Evolutionary conservation across 2,797 vertebrate genomes (phyloP).

Genomic region (Cuculus canorus): DNA sequence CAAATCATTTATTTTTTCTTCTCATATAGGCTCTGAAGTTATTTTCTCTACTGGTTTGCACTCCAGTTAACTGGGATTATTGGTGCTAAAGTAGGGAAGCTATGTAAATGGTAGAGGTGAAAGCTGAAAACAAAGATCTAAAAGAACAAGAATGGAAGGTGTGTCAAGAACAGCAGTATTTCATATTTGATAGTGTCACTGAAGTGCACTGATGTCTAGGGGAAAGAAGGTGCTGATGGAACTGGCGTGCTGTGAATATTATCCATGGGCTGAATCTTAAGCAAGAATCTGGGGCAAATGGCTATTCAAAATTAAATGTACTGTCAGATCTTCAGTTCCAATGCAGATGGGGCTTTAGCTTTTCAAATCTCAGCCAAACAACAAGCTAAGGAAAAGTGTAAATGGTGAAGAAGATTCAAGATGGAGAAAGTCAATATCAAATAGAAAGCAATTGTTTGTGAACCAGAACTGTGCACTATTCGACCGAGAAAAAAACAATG

Average conservation of each 20-base stretch:
- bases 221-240: neutral
- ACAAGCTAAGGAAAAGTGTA: neutral
- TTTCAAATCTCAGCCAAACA: neutral
- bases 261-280: neutral
- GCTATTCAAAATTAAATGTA: neutral
- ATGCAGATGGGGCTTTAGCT: neutral
- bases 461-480: neutral
- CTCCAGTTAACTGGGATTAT: neutral
- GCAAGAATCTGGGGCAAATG: neutral
- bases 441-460: neutral
- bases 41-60: neutral
- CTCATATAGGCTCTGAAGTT: neutral
- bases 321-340: neutral
- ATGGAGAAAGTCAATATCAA: neutral
- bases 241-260: neutral
- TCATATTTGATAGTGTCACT: neutral
- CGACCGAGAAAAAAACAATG: slow-evolving; percentile 31
- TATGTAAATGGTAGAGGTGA: neutral
- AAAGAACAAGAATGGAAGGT: neutral
- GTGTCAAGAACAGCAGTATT: neutral
- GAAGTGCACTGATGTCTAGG: neutral
- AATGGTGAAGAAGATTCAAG: neutral
- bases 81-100: neutral
- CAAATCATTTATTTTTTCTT: slow-evolving; percentile 9
- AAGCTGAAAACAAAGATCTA: neutral